phyloP scores from a whole-genome alignment of 1,140 invertebrate species.

The Leucophenga varia region DNA sequence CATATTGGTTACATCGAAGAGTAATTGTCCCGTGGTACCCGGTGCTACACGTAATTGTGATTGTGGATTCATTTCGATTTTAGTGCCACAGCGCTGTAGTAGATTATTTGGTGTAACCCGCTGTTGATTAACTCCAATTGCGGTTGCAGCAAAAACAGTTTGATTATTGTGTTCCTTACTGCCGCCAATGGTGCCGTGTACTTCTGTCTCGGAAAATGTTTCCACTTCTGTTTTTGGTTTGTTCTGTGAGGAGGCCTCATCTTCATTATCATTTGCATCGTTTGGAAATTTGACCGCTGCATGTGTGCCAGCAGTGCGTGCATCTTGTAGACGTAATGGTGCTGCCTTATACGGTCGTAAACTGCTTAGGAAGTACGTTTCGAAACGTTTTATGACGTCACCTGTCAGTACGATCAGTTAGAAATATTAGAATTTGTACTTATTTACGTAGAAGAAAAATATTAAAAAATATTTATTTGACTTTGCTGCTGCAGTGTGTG shows the following conservation, averaged over 20 bases:
- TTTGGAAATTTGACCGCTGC: constrained; percentile 36
- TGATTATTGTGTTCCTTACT: constrained; percentile 26
- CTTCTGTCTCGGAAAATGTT: constrained; percentile 45
- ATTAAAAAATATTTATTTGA: too few relatives aligned
- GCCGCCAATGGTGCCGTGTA: constrained; percentile 19
- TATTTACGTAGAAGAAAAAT: too few relatives aligned
- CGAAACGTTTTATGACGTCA: constrained; percentile 49
- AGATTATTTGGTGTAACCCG: constrained; percentile 27
- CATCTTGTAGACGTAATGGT: background rate
- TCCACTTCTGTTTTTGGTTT: constrained; percentile 41
- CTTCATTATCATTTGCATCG: constrained; percentile 22
- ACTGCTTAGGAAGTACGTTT: constrained; percentile 34
- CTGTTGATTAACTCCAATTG: constrained; percentile 4
- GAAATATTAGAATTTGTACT: too few relatives aligned
- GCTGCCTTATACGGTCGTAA: constrained; percentile 7
- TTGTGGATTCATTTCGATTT: constrained; percentile 48
- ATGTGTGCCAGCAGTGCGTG: constrained; percentile 7
- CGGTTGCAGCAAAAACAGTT: constrained; percentile 25
- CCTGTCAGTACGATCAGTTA: too few relatives aligned
- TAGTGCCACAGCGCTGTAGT: constrained; percentile 42
- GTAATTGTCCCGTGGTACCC: constrained; percentile 37
- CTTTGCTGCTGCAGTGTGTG: too few relatives aligned
- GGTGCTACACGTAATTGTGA: constrained; percentile 43
- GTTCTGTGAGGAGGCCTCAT: constrained; percentile 9
- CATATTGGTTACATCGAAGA: constrained; percentile 63